Conservation (phyloP, 64 coral and sea anemone species). For the Exaiptasia diaphana region DNA sequence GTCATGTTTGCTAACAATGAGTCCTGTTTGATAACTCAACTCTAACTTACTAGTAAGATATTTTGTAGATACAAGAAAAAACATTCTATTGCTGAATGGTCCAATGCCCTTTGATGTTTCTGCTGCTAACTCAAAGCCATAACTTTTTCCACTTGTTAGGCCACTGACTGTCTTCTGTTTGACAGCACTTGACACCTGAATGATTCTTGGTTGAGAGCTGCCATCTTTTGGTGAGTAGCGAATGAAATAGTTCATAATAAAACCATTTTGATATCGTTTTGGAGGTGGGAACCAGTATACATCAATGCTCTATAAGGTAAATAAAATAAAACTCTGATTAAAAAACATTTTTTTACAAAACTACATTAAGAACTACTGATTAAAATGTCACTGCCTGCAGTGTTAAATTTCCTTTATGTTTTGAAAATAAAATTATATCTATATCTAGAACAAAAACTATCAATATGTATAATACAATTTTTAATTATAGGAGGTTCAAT, state of each 20-base stretch:
- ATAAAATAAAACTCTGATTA: not conserved
- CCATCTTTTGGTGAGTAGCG: not conserved
- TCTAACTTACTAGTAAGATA: too few relatives aligned
- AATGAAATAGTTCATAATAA: slow-evolving; percentile 60
- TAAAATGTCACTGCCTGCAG: not conserved
- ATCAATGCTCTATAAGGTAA: slow-evolving; percentile 64
- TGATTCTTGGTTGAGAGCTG: not conserved
- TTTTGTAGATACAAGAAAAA: slow-evolving; percentile 10
- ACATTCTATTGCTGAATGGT: slow-evolving; percentile 19
- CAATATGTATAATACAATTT: too few relatives aligned
- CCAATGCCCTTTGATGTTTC: slow-evolving; percentile 42
- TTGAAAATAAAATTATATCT: too few relatives aligned
- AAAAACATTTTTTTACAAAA: not conserved
- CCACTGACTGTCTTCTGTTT: slow-evolving; percentile 56
- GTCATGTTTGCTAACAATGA: too few relatives aligned
- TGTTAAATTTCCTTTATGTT: not conserved
- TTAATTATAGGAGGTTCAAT: too few relatives aligned
- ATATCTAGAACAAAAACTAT: too few relatives aligned
- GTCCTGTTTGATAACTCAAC: too few relatives aligned
- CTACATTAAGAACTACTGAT: not conserved
- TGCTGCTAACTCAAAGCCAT: slow-evolving; percentile 52
- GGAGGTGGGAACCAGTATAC: slow-evolving; percentile 57
- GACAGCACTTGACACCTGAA: slow-evolving; percentile 21
- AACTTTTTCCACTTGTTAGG: slow-evolving; percentile 44
- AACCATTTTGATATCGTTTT: slow-evolving; percentile 44